Conservation (phyloP, 2,888 invertebrate species). For the Drosophila affinis region DNA sequence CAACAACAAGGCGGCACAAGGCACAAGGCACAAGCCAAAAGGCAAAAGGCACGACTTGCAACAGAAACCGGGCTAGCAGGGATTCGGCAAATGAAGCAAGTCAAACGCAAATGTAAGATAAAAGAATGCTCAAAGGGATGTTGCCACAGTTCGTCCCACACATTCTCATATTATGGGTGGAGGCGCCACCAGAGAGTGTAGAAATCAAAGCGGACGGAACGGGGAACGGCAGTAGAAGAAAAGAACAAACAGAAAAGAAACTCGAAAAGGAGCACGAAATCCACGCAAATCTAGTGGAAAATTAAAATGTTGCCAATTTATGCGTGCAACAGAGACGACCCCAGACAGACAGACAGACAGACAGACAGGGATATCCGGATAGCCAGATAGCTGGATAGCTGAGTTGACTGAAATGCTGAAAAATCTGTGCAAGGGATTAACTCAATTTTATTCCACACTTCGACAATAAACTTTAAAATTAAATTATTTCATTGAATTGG, state of each 20-base stretch:
- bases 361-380: not conserved
- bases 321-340: slow-evolving; percentile 20
- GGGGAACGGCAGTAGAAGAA: not conserved
- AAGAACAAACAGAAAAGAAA: not conserved
- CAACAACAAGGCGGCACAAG: not conserved
- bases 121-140: slow-evolving; percentile 24
- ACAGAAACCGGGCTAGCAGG: slow-evolving; percentile 10
- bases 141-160: slow-evolving; percentile 1
- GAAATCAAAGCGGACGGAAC: not conserved
- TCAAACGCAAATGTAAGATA: slow-evolving; percentile 22
- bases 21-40: not conserved
- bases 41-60: not conserved
- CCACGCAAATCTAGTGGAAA: slow-evolving; percentile 50
- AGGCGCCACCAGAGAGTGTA: not conserved
- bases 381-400: not conserved
- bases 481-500: too few relatives aligned
- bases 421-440: not conserved
- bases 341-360: not conserved
- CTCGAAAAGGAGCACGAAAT: slow-evolving; percentile 10
- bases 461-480: too few relatives aligned
- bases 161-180: not conserved
- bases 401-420: not conserved
- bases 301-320: slow-evolving; percentile 47
- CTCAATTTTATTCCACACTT: not conserved
- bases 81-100: slow-evolving; percentile 19